These are phyloP conservation scores for Siphlonurus alternatus DNA, from an alignment of 2,888 invertebrate genomes.

Conservation along the genomic window DNA sequence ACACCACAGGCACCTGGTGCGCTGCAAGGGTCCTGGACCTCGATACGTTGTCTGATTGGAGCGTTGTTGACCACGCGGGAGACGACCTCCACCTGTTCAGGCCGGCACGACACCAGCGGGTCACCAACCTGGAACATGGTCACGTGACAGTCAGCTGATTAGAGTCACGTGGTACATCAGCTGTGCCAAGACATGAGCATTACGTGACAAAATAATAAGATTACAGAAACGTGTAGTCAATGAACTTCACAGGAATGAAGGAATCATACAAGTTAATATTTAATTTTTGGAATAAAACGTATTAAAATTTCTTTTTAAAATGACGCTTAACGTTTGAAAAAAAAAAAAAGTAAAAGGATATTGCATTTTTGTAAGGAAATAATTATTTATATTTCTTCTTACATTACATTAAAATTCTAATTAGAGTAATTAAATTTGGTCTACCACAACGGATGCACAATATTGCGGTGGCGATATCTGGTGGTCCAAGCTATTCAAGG, in stretches of 20 bases:
- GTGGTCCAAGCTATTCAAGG: too few species aligned
- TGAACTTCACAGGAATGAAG: not conserved
- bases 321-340: not conserved
- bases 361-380: not conserved
- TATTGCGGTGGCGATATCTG: too few species aligned
- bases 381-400: not conserved
- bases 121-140: not conserved
- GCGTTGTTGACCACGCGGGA: not conserved
- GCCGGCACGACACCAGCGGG: not conserved
- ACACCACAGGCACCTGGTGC: constrained; percentile 44
- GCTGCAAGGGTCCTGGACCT: constrained; percentile 1
- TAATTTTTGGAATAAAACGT: not conserved
- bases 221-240: too few species aligned
- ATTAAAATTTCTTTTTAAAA: not conserved
- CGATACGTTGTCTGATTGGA: not conserved
- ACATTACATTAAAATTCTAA: not conserved
- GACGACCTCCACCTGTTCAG: not conserved
- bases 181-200: too few species aligned
- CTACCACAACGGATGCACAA: too few species aligned
- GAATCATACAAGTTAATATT: not conserved
- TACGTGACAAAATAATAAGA: too few species aligned
- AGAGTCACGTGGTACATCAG: too few species aligned
- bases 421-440: not conserved
- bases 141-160: too few species aligned
- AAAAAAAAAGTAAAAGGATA: not conserved